Conservation (phyloP, 1,140 invertebrate species). For the Drepana arcuata region DNA sequence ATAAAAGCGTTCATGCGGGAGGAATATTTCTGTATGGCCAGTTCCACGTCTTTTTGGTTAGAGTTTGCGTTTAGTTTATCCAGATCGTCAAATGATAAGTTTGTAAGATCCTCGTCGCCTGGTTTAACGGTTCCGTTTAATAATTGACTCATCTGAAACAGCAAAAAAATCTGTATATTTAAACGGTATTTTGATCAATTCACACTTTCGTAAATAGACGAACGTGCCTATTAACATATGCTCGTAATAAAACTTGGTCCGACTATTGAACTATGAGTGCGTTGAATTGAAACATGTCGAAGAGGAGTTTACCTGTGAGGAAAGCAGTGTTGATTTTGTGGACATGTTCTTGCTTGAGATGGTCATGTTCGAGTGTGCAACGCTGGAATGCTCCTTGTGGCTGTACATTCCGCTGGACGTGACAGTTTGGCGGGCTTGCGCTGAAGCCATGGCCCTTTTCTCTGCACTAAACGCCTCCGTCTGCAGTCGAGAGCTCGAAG, state of each 20-base stretch:
- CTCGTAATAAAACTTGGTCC: too few species aligned
- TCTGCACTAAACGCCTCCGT: constrained; percentile 89
- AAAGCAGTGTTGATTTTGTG: constrained; percentile 78
- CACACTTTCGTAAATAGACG: constrained; percentile 26
- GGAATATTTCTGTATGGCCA: constrained; percentile 86
- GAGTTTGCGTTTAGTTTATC: constrained; percentile 81
- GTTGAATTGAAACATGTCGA: not conserved
- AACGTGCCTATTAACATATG: constrained; percentile 9
- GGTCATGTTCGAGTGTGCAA: constrained; percentile 84
- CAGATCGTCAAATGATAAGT: constrained; percentile 84
- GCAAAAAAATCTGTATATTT: constrained; percentile 9
- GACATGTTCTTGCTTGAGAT: constrained; percentile 82
- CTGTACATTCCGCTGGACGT: constrained; percentile 84
- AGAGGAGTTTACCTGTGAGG: constrained; percentile 51
- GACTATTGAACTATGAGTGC: too few species aligned
- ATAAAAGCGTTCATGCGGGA: constrained; percentile 79
- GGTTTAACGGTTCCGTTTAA: constrained; percentile 75
- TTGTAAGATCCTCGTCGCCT: constrained; percentile 76
- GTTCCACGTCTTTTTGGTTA: constrained; percentile 83
- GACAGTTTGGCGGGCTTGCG: constrained; percentile 87
- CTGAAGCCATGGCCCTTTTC: constrained; percentile 86
- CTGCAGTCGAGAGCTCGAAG: constrained; percentile 84
- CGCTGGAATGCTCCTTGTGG: constrained; percentile 81
- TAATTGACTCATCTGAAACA: constrained; percentile 75
- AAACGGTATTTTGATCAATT: constrained; percentile 17